A percentile compares a stretch with the other conserved stretches of the same genome.
These are phyloP conservation scores for Urophycis tenuis DNA, from an alignment of 2,797 vertebrate species.

Conservation along the genomic window DNA sequence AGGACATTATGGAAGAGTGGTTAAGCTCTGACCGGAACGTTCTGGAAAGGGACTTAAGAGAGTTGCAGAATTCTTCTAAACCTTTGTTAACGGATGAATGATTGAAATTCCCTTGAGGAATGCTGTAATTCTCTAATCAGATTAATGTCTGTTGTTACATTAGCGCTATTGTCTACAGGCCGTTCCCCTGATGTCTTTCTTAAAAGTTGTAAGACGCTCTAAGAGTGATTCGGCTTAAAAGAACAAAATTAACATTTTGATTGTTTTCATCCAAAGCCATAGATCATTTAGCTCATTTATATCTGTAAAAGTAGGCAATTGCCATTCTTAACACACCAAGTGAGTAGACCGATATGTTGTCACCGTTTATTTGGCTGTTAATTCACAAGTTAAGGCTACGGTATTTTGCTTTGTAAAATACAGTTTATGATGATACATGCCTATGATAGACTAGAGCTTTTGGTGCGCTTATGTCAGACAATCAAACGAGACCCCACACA, in stretches of 20 bases:
- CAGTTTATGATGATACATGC: neutral
- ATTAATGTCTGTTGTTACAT: constrained; percentile 62
- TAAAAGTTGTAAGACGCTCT: neutral
- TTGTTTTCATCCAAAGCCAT: neutral
- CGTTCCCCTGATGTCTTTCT: constrained; percentile 34
- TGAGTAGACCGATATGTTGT: neutral
- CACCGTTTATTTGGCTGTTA: neutral
- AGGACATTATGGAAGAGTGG: constrained; percentile 7
- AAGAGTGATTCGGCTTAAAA: neutral
- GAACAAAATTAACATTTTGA: too few species aligned
- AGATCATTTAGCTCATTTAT: neutral
- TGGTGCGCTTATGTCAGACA: neutral
- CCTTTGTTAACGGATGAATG: constrained; percentile 46
- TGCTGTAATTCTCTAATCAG: constrained; percentile 74
- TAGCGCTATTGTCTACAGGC: constrained; percentile 27
- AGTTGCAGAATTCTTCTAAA: constrained; percentile 15
- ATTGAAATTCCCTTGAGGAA: constrained; percentile 53
- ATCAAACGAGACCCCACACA: neutral
- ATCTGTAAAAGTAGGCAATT: neutral
- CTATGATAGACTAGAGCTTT: neutral
- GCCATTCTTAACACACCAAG: neutral
- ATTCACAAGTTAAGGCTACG: neutral
- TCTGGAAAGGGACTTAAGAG: neutral
- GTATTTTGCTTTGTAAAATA: neutral
- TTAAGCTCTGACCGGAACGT: neutral